Conservation (phyloP, 37 sponge, comb jelly and placozoan genomes). For the Theonella swinhoei region DNA sequence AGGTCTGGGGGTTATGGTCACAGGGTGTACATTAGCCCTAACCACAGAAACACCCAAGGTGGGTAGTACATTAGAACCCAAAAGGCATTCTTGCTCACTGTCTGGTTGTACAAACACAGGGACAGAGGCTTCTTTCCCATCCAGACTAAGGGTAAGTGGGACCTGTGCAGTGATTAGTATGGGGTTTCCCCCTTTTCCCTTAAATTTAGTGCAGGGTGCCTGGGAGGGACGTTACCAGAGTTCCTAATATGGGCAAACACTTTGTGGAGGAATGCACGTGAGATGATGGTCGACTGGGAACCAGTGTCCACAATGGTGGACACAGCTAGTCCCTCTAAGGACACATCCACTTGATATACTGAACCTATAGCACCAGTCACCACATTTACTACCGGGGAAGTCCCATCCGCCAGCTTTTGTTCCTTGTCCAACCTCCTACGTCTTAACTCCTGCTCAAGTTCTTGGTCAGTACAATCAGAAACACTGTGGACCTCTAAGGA, state of each 20-base stretch:
- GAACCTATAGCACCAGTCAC: conserved; percentile 23
- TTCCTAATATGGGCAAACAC: not conserved
- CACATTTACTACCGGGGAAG: conserved; percentile 5
- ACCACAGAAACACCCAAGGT: conserved; percentile 5
- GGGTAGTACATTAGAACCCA: conserved; percentile 22
- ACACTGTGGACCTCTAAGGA: not conserved
- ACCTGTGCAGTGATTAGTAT: not conserved
- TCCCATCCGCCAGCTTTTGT: conserved; percentile 3
- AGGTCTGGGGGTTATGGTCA: not conserved
- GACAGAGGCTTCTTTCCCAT: not conserved
- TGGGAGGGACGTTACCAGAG: not conserved
- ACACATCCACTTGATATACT: not conserved
- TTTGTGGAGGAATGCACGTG: not conserved
- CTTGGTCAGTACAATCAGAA: not conserved
- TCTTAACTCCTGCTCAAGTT: conserved; percentile 16
- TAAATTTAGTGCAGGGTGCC: not conserved
- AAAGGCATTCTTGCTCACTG: not conserved
- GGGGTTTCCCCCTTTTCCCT: not conserved
- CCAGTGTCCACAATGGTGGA: not conserved
- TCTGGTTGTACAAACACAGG: not conserved
- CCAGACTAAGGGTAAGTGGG: not conserved
- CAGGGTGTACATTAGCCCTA: conserved; percentile 11
- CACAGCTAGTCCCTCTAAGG: not conserved
- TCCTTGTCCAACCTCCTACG: conserved; percentile 1
- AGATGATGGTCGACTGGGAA: not conserved